Base-by-base conservation (phyloP, 2,888 invertebrate species). In the Ferrisia virgata region DNA sequence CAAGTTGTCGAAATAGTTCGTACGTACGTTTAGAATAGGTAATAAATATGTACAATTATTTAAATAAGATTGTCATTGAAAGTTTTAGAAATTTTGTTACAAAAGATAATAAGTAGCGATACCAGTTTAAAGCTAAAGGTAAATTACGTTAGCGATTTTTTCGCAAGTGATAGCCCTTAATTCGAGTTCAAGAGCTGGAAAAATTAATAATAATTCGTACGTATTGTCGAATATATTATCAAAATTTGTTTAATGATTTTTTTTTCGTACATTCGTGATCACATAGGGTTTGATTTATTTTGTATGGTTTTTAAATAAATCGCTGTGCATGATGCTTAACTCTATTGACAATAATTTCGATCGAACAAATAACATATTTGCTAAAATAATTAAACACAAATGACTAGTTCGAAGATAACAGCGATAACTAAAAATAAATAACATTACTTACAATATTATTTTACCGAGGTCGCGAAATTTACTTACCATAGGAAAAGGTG, bases 351-450 rank as follows among this genome's bases (percentile, higher is more conserved):
- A 79, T 22, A 25, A 79, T 40, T 25, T 25, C n/a, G 13, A 53
- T 53, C 28, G 79, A 47, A 79, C 43, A 28, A 47, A 79, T 79
- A 79, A 79, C 79, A 47, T 31, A 43, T 31, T 43, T 40, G 79
- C 79, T 79, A 79, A 28, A 79, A 79, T 28, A 28, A 43, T 13
- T 79, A 31, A 82, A 82, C 69, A 82, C 72, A 72, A 82, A 82
- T 82, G 82, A 82, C 82, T 82, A 82, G 82, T 82, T 82, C 43
- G 72, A 82, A 72, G 69, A 72, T 82, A 82, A 82, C 82, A 72
- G 82, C 82, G 72, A 82, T 18, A 39, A n/a, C 72, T 72, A 72
- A 72, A 72, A 72, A 72, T 72, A 72, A 72, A 72, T 72, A 72
- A 72, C 72, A 72, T 72, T 72, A 72, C 72, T 72, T 72, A 72